Base-by-base conservation (phyloP, 1,140 invertebrate genomes). In the Brachionus plicatilis region DNA sequence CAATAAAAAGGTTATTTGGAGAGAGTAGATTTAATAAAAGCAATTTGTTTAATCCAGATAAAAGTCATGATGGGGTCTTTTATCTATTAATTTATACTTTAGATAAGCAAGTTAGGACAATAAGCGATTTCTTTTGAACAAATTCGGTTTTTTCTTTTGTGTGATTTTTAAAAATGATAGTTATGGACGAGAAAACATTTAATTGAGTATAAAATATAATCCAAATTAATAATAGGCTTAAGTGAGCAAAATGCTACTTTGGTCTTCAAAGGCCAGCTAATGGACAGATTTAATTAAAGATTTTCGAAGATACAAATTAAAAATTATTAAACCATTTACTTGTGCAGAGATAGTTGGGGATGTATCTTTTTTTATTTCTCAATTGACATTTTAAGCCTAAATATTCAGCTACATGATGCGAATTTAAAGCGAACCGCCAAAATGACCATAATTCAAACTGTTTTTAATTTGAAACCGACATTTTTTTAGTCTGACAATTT, bases 1-100 rank as follows among this genome's bases (percentile, higher is more conserved):
- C 14, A 68, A 37, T n/a, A 72, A 43, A 72, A 72, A 72, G 33
- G n/a, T 72, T 72, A 72, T 9, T 17, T 41, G 2, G 6, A 43
- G 47, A 17, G 20, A 20, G n/a, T 72, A 41, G 29, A 72, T 41
- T 41, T 14, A 17, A 41, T 41, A 17, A 72, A 43, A 72, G 68
- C 68, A 72, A 72, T 72, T 72, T 33, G 66, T 33, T 68, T 68
- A 72, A 72, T 72, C 68, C 68, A 72, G 68, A 72, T 72, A 47
- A 72, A 72, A 72, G 68, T 43, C 41, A 72, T 45, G n/a, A 43
- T 72, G 33, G 27, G 1, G 17, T 17, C 37, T 72, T 72, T 43
- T 43, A 20, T 68, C 33, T 68, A 43, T 72, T 43, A 43, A 37
- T 72, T 72, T 43, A 9, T 43, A 41, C 41, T 20, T 72, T 33